Percentiles rank a stretch among this genome's conserved stretches.
Evolutionary conservation across 2,113 vertebrate species (phyloP).

Genomic region (Mus musculus): DNA sequence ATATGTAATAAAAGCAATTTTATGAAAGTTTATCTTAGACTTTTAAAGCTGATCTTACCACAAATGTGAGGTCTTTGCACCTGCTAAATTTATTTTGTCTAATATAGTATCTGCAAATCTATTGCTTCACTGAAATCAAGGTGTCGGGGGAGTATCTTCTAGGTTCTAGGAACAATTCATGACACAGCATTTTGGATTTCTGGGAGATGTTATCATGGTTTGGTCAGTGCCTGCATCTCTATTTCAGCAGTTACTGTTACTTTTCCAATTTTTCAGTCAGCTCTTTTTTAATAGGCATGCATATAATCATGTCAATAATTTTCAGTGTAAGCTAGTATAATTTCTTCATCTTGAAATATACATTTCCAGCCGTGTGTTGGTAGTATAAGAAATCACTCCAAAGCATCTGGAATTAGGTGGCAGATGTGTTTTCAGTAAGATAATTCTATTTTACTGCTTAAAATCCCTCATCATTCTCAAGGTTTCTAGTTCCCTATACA

Average conservation of each 20-base stretch:
- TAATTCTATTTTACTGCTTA: background rate
- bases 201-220: fast-evolving
- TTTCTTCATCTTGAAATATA: background rate
- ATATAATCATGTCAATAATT: background rate
- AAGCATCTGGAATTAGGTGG: background rate
- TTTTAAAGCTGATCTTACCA: background rate
- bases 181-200: background rate
- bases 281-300: background rate
- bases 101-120: background rate
- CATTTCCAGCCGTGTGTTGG: background rate
- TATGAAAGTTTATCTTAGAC: background rate
- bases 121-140: background rate
- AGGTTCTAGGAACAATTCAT: background rate
- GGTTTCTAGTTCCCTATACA: background rate
- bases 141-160: fast-evolving
- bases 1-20: background rate
- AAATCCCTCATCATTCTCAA: background rate
- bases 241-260: background rate
- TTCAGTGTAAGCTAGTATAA: background rate
- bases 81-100: background rate
- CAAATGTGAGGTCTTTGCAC: background rate
- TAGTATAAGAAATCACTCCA: background rate
- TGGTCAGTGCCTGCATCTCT: background rate
- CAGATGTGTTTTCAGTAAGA: background rate
- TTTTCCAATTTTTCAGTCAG: background rate